Base-by-base conservation (phyloP, 2,113 vertebrate genomes). In the Aegotheles bennettii region DNA sequence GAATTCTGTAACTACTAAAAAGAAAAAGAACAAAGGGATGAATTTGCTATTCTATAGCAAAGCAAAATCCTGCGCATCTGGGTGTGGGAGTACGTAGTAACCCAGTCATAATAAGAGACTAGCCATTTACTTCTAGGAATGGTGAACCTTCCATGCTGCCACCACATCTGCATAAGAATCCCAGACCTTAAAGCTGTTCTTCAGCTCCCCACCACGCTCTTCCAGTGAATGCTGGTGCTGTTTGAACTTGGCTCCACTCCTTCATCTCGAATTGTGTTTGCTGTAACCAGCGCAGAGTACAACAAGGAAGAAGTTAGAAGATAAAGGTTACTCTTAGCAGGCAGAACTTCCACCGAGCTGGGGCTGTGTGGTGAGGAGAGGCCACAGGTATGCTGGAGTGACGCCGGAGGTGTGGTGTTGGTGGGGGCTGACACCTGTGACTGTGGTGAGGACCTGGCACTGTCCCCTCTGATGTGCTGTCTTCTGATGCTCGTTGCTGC, bases 171-270 rank as follows among this genome's bases (percentile, higher is more conserved):
- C 16, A 5, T 57, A 48, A 43, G 64, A 65, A 43, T 61, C 6
- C 9, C 14, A 61, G 54, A n/a, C 31, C n/a, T 47, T 60, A 16
- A 84, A 15, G 48, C n/a, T 86, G 24, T 77, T 9, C 57, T 65
- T 84, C 13, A 84, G 36, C 31, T 84, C 40, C 48, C 36, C 24
- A 53, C 17, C 11, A 4, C 0, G 0, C 18, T 77, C 20, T 35
- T 47, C 17, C 54, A 3, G 3, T 21, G 50, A 57, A 17, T 26
- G 13, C 9, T 43, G 0, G 0, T 51, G 3, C 7, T 26, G 1
- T 28, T 71, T 28, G 42, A 63, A n/a, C 28, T 75, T 35, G 1
- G 13, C 47, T 65, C 36, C 1, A 3, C 36, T 75, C 33, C 74
- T 65, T 25, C 48, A 10, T 11, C 65, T 63, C 1, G 0, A 68